phyloP scores from a whole-genome alignment of 2,888 invertebrate genomes.

The Apoda limacodes region DNA sequence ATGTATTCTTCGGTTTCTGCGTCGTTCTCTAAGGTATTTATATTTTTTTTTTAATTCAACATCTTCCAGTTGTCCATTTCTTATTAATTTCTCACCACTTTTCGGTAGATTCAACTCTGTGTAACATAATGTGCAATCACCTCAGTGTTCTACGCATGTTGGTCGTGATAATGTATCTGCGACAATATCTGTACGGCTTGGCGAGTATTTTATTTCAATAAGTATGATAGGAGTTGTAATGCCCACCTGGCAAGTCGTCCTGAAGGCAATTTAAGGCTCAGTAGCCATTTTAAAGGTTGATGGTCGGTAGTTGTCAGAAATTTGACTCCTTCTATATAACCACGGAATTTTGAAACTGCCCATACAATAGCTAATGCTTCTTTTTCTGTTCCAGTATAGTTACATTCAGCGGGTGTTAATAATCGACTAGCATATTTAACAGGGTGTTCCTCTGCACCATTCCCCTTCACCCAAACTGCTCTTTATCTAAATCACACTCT shows the following conservation, averaged over 20 bases:
- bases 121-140: background rate
- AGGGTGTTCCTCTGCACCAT: no score
- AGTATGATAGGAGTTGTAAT: slow-evolving; percentile 13
- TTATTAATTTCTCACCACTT: slow-evolving; percentile 3
- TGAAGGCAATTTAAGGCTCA: slow-evolving; percentile 13
- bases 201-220: slow-evolving; percentile 13
- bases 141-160: slow-evolving; percentile 6
- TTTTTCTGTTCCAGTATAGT: slow-evolving; percentile 14
- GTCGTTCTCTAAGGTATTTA: slow-evolving; percentile 8
- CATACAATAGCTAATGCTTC: slow-evolving; percentile 18
- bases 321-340: slow-evolving; percentile 20
- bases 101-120: background rate
- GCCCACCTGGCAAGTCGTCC: slow-evolving; percentile 17
- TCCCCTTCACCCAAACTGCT: no score
- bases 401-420: no score
- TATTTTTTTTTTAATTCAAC: slow-evolving; percentile 3
- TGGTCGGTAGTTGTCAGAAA: slow-evolving; percentile 13
- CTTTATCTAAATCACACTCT: no score
- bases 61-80: slow-evolving; percentile 11
- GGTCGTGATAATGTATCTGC: slow-evolving; percentile 18
- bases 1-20: background rate
- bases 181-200: slow-evolving; percentile 14
- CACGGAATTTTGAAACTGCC: slow-evolving; percentile 17
- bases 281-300: slow-evolving; percentile 16
- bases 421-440: no score